Percentiles rank a stretch among this genome's conserved stretches.
phyloP scores from a whole-genome alignment of 2,888 invertebrate genomes.

The Cantharis flavilabris region DNA sequence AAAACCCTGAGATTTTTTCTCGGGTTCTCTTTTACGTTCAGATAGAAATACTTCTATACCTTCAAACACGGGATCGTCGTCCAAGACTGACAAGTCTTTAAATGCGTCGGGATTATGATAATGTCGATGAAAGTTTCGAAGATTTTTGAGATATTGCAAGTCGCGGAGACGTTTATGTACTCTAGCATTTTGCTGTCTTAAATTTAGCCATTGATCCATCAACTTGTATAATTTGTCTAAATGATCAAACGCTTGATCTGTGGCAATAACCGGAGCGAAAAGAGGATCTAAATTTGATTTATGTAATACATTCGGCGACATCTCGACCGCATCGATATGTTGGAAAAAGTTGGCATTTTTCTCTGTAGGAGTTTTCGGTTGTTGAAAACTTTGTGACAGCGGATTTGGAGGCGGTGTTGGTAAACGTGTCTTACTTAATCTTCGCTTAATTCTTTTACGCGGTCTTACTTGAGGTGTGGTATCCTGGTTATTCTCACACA shows the following conservation, averaged over 20 bases:
- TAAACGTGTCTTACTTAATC: constrained; percentile 44
- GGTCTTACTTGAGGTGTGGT: constrained; percentile 6
- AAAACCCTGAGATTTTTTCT: constrained; percentile 38
- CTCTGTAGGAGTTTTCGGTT: constrained; percentile 26
- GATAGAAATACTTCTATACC: constrained; percentile 64
- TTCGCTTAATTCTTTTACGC: constrained; percentile 34
- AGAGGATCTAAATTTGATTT: constrained; percentile 59
- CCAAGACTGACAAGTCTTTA: constrained; percentile 62
- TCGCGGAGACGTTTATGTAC: constrained; percentile 72
- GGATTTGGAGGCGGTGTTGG: constrained; percentile 58
- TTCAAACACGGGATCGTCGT: constrained; percentile 65
- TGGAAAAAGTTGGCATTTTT: constrained; percentile 56
- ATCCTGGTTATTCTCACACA: constrained; percentile 17
- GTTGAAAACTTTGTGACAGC: constrained; percentile 8
- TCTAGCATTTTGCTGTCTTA: constrained; percentile 73
- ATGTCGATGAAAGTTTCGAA: constrained; percentile 64
- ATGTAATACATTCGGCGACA: constrained; percentile 27
- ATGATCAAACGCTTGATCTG: constrained; percentile 75
- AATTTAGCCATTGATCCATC: constrained; percentile 74
- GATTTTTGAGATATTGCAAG: constrained; percentile 71
- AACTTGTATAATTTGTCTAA: constrained; percentile 77
- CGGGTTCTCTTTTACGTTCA: constrained; percentile 51
- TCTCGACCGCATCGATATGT: constrained; percentile 53
- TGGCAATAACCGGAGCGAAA: constrained; percentile 62
- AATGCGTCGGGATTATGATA: constrained; percentile 51